phyloP scores from a whole-genome alignment of 2,797 vertebrate species.

The Toxotes lorentzi region DNA sequence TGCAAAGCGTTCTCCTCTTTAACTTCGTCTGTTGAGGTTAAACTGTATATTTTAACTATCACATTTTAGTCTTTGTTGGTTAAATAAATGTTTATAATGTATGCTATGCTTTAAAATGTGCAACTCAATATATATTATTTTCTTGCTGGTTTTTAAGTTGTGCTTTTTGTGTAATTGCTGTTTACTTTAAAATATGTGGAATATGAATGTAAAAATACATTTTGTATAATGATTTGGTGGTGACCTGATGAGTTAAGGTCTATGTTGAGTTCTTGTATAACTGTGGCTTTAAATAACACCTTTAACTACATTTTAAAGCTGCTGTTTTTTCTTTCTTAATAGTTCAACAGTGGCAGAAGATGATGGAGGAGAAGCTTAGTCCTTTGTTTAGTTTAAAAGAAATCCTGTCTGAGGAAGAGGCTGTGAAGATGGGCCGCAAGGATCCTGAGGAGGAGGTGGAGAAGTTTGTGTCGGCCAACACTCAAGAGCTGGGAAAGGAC shows the following conservation, averaged over 20 bases:
- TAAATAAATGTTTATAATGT: not conserved
- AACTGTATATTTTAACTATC: not conserved
- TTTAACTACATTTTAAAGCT: not conserved
- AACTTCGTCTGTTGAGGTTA: not conserved
- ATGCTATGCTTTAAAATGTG: too few relatives aligned
- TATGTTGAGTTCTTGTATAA: not conserved
- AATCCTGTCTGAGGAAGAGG: slow-evolving; percentile 91
- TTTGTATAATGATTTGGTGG: not conserved
- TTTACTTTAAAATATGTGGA: not conserved
- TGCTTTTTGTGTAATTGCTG: not conserved
- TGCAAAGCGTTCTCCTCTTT: not conserved
- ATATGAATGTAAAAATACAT: not conserved
- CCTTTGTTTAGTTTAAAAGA: slow-evolving; percentile 90
- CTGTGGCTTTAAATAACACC: not conserved
- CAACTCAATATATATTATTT: not conserved
- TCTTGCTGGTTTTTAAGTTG: not conserved
- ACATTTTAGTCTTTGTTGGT: too few relatives aligned
- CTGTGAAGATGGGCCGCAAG: slow-evolving; percentile 92
- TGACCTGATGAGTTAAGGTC: not conserved
- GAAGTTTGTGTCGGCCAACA: slow-evolving; percentile 94
- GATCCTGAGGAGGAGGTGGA: slow-evolving; percentile 93
- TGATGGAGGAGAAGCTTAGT: slow-evolving; percentile 91
- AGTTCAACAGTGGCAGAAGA: slow-evolving; percentile 95
- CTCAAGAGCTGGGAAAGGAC: slow-evolving; percentile 94
- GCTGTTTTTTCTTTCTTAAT: slow-evolving; percentile 3